Conservation (phyloP, 2,113 vertebrate species). For the Loxodonta africana region DNA sequence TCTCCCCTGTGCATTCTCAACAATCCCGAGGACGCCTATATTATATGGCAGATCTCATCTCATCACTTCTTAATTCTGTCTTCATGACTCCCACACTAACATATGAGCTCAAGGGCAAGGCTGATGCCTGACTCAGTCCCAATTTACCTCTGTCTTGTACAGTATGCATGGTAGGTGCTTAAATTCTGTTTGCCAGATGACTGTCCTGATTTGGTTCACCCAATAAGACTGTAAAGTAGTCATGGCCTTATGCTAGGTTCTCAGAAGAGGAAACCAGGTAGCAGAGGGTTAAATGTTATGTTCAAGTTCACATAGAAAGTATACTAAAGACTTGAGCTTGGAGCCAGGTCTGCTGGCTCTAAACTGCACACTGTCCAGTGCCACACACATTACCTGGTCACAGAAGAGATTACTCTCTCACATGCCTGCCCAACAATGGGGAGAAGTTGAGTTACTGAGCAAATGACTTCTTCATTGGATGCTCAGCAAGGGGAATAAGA, state of each 20-base stretch:
- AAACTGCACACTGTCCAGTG: not conserved
- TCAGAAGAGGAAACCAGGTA: constrained; percentile 2
- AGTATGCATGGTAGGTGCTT: not conserved
- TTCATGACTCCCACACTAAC: not conserved
- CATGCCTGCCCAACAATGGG: not conserved
- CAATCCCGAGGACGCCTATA: not conserved
- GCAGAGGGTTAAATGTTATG: not conserved
- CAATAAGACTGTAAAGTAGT: not conserved
- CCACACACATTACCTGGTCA: not conserved
- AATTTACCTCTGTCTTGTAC: not conserved
- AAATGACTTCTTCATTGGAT: not conserved
- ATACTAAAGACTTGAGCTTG: not conserved
- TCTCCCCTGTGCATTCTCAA: not conserved
- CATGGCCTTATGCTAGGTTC: not conserved
- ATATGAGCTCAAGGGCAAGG: not conserved
- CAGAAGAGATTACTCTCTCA: not conserved
- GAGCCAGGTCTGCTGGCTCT: not conserved
- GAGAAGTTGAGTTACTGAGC: not conserved
- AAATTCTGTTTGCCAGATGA: not conserved
- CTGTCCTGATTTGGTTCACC: not conserved
- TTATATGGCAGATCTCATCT: not conserved
- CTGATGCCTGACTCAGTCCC: not conserved
- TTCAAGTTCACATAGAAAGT: constrained; percentile 10
- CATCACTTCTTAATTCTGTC: not conserved
- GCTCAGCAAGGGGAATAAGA: not conserved